Conservation (phyloP, 2,888 invertebrate genomes). For the Cerceris rybyensis region DNA sequence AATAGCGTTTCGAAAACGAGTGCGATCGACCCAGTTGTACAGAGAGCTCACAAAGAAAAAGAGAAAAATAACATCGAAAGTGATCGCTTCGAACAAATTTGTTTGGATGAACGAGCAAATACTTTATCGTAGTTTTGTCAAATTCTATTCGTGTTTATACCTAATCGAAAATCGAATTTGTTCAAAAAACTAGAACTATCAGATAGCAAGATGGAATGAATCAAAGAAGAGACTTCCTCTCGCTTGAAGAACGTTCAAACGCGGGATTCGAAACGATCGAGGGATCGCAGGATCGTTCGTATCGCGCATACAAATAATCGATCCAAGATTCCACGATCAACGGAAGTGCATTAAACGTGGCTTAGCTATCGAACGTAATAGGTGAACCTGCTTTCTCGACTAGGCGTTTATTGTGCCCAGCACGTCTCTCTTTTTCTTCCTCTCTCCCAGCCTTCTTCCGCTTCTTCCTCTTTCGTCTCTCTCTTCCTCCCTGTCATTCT, state of each 20-base stretch:
- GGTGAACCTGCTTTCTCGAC: slow-evolving; percentile 67
- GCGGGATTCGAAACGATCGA: slow-evolving; percentile 57
- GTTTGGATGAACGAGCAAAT: not conserved
- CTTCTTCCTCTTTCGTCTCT: not conserved
- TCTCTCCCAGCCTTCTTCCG: slow-evolving; percentile 17
- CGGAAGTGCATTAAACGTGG: slow-evolving; percentile 74
- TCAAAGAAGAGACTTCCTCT: slow-evolving; percentile 50
- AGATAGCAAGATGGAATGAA: slow-evolving; percentile 10
- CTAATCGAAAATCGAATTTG: too few relatives aligned
- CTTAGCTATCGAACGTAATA: slow-evolving; percentile 68
- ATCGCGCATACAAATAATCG: slow-evolving; percentile 68
- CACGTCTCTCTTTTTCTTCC: slow-evolving; percentile 61
- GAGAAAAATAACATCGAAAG: slow-evolving; percentile 10
- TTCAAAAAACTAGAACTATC: too few relatives aligned
- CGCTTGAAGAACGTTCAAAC: slow-evolving; percentile 60
- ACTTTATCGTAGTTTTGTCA: too few relatives aligned
- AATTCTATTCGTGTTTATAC: too few relatives aligned
- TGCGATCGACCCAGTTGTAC: slow-evolving; percentile 17
- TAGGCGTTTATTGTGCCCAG: slow-evolving; percentile 71
- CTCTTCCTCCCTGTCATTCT: too few relatives aligned
- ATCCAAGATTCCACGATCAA: slow-evolving; percentile 62
- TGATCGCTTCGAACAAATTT: slow-evolving; percentile 12
- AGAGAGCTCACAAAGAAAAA: slow-evolving; percentile 1
- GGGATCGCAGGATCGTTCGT: slow-evolving; percentile 58
- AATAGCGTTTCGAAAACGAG: slow-evolving; percentile 42